A percentile compares a stretch with the other conserved stretches of the same genome.
Evolutionary conservation across 2,888 invertebrate genomes (phyloP).

Genomic region (Cephus pygmeus): DNA sequence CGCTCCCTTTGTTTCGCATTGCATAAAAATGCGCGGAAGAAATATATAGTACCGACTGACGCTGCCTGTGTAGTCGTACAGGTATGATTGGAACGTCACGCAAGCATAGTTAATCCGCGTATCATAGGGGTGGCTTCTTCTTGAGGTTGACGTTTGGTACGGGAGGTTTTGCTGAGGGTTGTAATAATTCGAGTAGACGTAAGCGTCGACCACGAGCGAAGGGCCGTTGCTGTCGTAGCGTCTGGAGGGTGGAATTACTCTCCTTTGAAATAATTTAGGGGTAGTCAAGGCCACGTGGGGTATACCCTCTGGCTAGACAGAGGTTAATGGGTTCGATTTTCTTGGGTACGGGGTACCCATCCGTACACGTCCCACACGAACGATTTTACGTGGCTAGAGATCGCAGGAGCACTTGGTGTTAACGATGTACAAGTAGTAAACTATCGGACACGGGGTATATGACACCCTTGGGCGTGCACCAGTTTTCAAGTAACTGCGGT

Average conservation of each 20-base stretch:
- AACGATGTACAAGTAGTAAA: constrained; percentile 20
- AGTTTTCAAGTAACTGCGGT: not conserved
- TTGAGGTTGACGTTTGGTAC: not conserved
- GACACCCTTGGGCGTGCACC: not conserved
- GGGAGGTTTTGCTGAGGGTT: not conserved
- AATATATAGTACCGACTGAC: not conserved
- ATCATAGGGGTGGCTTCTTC: not conserved
- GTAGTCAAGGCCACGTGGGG: constrained; percentile 12
- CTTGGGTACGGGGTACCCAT: constrained; percentile 8
- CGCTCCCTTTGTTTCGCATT: not conserved
- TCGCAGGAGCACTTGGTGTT: constrained; percentile 25
- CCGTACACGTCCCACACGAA: constrained; percentile 15
- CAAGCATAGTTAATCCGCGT: not conserved
- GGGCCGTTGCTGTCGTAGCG: not conserved
- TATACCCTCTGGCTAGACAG: constrained; percentile 12
- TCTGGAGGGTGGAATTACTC: constrained; percentile 14
- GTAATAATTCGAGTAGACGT: not conserved
- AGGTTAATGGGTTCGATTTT: constrained; percentile 31
- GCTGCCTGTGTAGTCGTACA: too few relatives aligned
- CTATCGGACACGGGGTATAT: not conserved
- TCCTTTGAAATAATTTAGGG: constrained; percentile 29
- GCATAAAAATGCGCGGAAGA: not conserved
- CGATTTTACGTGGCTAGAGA: constrained; percentile 17
- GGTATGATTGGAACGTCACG: not conserved
- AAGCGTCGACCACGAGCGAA: not conserved